phyloP scores from a whole-genome alignment of 2,113 vertebrate genomes.

The Myotis yumanensis region DNA sequence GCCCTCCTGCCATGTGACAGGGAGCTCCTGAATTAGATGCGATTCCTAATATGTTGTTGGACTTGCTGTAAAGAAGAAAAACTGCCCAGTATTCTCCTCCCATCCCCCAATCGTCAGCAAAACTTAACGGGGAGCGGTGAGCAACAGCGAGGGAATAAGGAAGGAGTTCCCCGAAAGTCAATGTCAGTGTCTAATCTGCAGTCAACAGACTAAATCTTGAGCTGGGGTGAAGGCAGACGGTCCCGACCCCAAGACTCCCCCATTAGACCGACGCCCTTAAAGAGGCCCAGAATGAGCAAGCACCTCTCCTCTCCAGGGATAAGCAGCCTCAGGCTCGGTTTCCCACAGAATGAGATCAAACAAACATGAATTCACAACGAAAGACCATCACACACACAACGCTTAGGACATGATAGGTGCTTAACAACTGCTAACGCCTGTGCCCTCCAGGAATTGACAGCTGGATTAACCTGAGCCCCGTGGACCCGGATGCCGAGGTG shows the following conservation, averaged over 20 bases:
- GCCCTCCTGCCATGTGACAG: no score
- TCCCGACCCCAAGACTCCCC: neutral
- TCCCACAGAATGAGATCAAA: neutral
- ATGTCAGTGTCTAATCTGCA: neutral
- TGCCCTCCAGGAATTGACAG: conserved; percentile 86
- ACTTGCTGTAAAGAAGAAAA: neutral
- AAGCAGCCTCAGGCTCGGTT: neutral
- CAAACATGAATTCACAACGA: neutral
- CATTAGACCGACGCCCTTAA: neutral
- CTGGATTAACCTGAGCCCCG: conserved; percentile 91
- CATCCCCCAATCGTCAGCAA: accelerated
- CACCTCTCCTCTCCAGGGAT: neutral
- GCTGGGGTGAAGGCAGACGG: neutral
- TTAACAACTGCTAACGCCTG: neutral
- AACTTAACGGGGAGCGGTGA: neutral
- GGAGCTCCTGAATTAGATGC: neutral
- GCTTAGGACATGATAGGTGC: accelerated
- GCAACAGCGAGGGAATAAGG: neutral
- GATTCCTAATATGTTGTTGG: neutral
- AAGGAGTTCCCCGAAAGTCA: neutral
- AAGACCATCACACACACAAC: neutral
- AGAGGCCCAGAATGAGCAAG: neutral
- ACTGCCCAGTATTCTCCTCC: neutral
- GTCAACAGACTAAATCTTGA: neutral
- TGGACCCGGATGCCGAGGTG: conserved; percentile 90